Percentiles rank a stretch among this genome's conserved stretches.
Conservation (phyloP, 2,888 invertebrate species). For the Frankliniella intonsa region DNA sequence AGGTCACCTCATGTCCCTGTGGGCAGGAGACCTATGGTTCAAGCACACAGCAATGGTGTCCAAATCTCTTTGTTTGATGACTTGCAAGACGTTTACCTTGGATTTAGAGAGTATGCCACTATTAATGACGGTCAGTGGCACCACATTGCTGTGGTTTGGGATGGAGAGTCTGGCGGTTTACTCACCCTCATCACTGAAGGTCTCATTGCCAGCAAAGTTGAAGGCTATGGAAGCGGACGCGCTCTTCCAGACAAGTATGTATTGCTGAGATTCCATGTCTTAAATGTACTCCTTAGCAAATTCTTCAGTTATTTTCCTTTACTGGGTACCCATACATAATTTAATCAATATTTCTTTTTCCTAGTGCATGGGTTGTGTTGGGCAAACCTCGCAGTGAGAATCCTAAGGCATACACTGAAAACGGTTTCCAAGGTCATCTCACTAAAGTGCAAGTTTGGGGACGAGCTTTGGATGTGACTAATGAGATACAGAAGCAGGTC, state of each 20-base stretch:
- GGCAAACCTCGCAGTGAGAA: constrained; percentile 82
- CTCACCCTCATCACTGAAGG: constrained; percentile 92
- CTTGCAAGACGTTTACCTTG: constrained; percentile 81
- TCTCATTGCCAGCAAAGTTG: constrained; percentile 85
- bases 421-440: constrained; percentile 92
- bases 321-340: constrained; percentile 3
- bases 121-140: constrained; percentile 97
- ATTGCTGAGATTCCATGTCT: constrained; percentile 16
- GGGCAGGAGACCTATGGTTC: constrained; percentile 74
- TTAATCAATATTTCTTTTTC: constrained; percentile 10
- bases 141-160: constrained; percentile 93
- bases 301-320: constrained; percentile 28
- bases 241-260: constrained; percentile 76
- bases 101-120: constrained; percentile 86
- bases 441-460: constrained; percentile 95
- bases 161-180: constrained; percentile 77
- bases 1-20: constrained; percentile 74
- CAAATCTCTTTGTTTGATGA: constrained; percentile 86
- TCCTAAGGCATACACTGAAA: constrained; percentile 71
- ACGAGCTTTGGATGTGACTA: constrained; percentile 82
- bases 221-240: constrained; percentile 80
- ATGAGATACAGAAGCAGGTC: constrained; percentile 87
- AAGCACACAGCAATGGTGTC: constrained; percentile 90
- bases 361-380: constrained; percentile 85
- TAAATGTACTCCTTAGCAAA: not conserved